Conservation (phyloP, 2,113 vertebrate species). For the Eudorcas thomsonii region DNA sequence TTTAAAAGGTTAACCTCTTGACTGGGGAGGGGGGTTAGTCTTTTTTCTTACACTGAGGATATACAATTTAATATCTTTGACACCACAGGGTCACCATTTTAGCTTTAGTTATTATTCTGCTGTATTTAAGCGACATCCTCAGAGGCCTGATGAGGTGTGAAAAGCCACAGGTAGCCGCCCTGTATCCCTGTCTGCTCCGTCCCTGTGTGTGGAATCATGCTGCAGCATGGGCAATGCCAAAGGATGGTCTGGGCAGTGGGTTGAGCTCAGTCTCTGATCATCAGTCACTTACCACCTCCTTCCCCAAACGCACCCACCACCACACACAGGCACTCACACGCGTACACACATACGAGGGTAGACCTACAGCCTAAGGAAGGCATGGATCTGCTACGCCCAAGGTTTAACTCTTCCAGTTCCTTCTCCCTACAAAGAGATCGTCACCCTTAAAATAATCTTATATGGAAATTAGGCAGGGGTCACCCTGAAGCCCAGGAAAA, state of each 20-base stretch:
- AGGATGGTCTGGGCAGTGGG: background rate
- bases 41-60: background rate
- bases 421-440: background rate
- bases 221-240: background rate
- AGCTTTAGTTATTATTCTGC: background rate
- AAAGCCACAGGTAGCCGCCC: background rate
- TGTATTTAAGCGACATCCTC: background rate
- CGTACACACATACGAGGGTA: fast-evolving
- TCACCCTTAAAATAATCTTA: background rate
- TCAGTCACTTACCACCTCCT: background rate
- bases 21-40: fast-evolving
- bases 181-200: fast-evolving
- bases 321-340: background rate
- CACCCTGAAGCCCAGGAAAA: background rate
- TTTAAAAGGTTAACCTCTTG: background rate
- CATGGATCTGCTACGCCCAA: background rate
- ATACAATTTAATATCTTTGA: background rate
- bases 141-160: background rate
- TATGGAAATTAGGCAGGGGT: background rate
- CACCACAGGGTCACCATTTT: background rate
- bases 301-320: background rate
- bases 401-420: background rate
- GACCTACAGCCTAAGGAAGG: background rate
- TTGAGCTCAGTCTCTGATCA: background rate
- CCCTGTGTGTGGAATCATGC: background rate